Base-by-base conservation (phyloP, 2,888 invertebrate species). In the Lagria hirta region DNA sequence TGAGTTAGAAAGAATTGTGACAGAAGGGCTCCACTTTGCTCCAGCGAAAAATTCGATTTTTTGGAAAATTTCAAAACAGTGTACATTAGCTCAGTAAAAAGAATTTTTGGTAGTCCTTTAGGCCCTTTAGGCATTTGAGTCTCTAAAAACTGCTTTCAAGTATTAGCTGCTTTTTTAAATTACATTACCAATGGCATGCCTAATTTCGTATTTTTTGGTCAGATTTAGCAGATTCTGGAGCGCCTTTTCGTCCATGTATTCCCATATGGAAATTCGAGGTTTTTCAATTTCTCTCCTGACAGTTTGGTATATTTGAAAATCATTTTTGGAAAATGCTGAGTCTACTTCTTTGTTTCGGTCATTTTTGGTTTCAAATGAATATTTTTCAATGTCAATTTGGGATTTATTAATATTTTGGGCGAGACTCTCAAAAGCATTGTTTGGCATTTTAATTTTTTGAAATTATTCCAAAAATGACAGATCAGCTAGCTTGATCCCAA, bases 1-100 rank as follows among this genome's bases (percentile, higher is more conserved):
- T 72, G 71, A 0, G 70, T 66, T 38, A 66, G 47, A 51, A 68
- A 70, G 46, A 69, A 68, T 29, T 67, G 65, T 1, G 69, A 66
- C 14, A 71, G 51, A n/a, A 69, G 32, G 1, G 67, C 57, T 18
- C 65, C 68, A 17, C 56, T 53, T 60, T 71, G 67, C 33, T 60
- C 53, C 7, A 59, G 12, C 33, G 49, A 55, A 41, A 64, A 67
- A 8, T 52, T 41, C 2, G 49, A 44, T 33, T 49, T 54, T 44
- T 58, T 57, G 30, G 66, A 66, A 52, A 68, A 71, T 53, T 65
- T 65, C 14, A 54, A 47, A 0, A 60, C 60, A 22, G 59, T 65
- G 33, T 62, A 59, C 43, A 72, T 61, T 14, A 70, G 47, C 49
- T 70, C 68, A 7, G 61, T 47, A 22, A 62, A 58, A n/a, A 71